Base-by-base conservation (phyloP, 2,113 vertebrate species). In the Mustelus asterias region DNA sequence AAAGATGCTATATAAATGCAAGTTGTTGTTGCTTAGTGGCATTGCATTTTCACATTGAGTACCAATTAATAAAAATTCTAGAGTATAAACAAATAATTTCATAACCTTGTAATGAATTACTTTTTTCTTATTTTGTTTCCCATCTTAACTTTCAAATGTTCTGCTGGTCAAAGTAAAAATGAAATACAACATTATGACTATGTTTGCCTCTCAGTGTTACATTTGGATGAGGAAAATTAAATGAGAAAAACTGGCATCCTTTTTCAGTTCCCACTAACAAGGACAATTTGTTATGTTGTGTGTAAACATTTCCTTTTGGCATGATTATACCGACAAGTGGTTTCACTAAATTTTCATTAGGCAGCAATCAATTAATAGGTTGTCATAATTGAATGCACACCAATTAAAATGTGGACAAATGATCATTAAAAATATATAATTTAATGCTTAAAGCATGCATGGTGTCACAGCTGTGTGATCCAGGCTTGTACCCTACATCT, bases 21-120 rank as follows among this genome's bases (percentile, higher is more conserved):
- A 44, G 41, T 10, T 86, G 18, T 85, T 85, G n/a, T 24, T 86
- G 37, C 29, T 95, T 33, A 54, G 60, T 92, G 6, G 16, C 3
- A 58, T 22, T 86, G 83, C 54, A 63, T 92, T 92, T 92, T n/a
- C 89, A 92, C 60, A 92, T 92, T 29, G n/a, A 92, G 63, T 92
- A 58, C 58, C 29, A 63, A 63, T 58, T 13, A n/a, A 92, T 92
- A 2, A 33, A 63, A 92, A 18, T 92, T 20, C 4, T 92, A 6
- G 41, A 48, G n/a, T 44, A 85, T 44, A 11, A 78, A n/a, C 0
- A 78, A n/a, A 24, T 5, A 69, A 13, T 78, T 78, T 78, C 3
- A 10, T 13, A 78, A 72, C 10, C 33, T 78, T 78, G 11, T 8
- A 78, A 78, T 78, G 33, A 29, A 54, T 2, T 54, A 1, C 48